These are phyloP conservation scores for Excalfactoria chinensis DNA, from an alignment of 2,113 vertebrate genomes.

Conservation along the genomic window DNA sequence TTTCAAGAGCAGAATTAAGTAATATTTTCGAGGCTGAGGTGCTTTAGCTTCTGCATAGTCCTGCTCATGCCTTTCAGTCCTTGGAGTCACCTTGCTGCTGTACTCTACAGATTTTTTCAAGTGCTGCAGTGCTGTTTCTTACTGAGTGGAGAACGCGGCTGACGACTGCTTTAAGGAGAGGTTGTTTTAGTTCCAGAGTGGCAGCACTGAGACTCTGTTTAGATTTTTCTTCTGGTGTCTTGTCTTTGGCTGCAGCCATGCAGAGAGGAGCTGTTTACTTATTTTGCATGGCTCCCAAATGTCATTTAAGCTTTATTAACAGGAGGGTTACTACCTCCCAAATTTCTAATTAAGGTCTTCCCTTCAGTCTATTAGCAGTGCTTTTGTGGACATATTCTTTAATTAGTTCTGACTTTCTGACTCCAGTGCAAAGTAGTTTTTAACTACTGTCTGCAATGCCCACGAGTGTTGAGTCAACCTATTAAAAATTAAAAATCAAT, in stretches of 20 bases:
- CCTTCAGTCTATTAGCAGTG: conserved; percentile 53
- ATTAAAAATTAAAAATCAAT: conserved; percentile 73
- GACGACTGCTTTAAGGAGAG: neutral
- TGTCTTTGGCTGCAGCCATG: neutral
- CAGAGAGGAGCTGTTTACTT: conserved; percentile 56
- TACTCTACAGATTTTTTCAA: conserved; percentile 10
- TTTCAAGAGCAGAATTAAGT: conserved; percentile 27
- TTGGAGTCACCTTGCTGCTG: conserved; percentile 58
- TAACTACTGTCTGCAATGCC: conserved; percentile 63
- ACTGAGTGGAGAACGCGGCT: conserved; percentile 11
- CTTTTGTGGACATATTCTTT: conserved; percentile 68
- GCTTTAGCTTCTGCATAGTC: conserved; percentile 35
- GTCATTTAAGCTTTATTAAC: conserved; percentile 55
- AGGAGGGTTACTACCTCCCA: conserved; percentile 48
- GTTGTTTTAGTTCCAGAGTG: neutral
- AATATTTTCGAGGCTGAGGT: conserved; percentile 51
- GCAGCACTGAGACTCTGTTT: neutral
- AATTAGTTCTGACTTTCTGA: conserved; percentile 75
- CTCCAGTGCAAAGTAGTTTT: conserved; percentile 63
- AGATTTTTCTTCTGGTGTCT: neutral
- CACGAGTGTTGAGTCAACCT: conserved; percentile 67
- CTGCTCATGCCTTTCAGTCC: conserved; percentile 37
- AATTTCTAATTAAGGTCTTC: conserved; percentile 70
- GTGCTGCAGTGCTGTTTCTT: conserved; percentile 26
- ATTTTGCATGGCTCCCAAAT: conserved; percentile 42